Conservation (phyloP, 2,797 vertebrate species). For the Paramormyrops hopkinsi region DNA sequence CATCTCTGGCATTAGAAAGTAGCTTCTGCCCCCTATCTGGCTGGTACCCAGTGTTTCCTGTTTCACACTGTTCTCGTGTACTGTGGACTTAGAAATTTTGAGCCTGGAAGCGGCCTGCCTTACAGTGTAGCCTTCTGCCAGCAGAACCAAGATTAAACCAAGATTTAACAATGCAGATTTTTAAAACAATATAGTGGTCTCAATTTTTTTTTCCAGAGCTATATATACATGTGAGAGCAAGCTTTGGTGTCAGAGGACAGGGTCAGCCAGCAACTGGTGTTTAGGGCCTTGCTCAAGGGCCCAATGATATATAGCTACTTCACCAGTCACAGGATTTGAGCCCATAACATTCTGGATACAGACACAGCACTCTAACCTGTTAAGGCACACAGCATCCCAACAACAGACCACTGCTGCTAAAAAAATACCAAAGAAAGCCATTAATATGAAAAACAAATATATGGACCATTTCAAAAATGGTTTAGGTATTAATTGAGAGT, state of each 20-base stretch:
- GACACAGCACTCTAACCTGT: neutral
- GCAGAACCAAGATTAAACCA: neutral
- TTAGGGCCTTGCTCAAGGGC: neutral
- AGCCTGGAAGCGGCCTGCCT: neutral
- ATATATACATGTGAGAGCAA: neutral
- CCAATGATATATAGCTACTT: neutral
- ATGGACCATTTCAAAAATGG: neutral
- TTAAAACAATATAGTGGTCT: neutral
- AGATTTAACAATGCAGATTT: neutral
- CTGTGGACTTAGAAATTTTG: neutral
- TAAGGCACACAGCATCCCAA: neutral
- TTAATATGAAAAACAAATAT: neutral
- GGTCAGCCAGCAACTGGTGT: neutral
- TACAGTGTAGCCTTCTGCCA: neutral
- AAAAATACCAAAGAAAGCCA: neutral
- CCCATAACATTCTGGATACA: neutral
- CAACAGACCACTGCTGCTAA: neutral
- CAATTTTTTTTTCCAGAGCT: neutral
- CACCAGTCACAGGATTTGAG: neutral
- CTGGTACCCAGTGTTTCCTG: neutral
- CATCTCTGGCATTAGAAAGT: neutral
- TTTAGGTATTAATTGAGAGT: neutral
- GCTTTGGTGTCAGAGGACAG: neutral
- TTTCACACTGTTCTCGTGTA: neutral
- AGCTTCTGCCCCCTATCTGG: neutral